Evolutionary conservation across 2,888 invertebrate species (phyloP), one percentile per base, ranked within the genome.

Genomic region (Hirtodrosophila duncani): DNA sequence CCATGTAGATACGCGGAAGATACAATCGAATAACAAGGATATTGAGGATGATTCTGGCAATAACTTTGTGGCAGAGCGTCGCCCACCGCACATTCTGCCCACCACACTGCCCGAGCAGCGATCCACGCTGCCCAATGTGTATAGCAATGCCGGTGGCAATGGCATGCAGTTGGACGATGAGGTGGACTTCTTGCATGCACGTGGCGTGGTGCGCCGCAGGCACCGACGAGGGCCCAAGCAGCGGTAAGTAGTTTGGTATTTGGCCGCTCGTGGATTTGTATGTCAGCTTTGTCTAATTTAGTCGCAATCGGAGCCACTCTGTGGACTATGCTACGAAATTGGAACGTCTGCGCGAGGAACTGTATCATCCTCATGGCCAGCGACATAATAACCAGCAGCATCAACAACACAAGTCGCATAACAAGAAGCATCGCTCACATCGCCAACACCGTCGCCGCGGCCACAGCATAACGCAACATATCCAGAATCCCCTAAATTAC

Each of bases 11-110:
- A 70, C 75, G 13, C 83, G 86, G 6, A 87, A 87, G 77, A 87
- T 87, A 44, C 87, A 87, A 70, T 87, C 87, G 37, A 84, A 87
- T 56, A 86, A 86, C 29, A 87, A 87, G 72, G 87, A 87, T 67
- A 87, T 87, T 43, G 84, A 85, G 64, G 83, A 84, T 49, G 85
- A 87, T 74, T 85, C 85, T 21, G 86, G 86, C 41, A 86, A 87
- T 58, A 87, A 87, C 63, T 86, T 87, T 63, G 83, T 87, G 14
- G 75, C 84, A n/a, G 83, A 83, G 39, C 77, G 84, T n/a, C 83
- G 85, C 39, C 61, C 83, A 18, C 68, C 83, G 20, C 81, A 74
- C 9, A 85, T 86, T 55, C 60, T 86, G 67, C 85, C 86, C 18
- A 87, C 87, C 23, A 81, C 85, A 18, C 42, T 83, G 55, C 87